These are phyloP conservation scores for Heliconius aoede DNA, from an alignment of 2,888 invertebrate species.

Conservation along the genomic window DNA sequence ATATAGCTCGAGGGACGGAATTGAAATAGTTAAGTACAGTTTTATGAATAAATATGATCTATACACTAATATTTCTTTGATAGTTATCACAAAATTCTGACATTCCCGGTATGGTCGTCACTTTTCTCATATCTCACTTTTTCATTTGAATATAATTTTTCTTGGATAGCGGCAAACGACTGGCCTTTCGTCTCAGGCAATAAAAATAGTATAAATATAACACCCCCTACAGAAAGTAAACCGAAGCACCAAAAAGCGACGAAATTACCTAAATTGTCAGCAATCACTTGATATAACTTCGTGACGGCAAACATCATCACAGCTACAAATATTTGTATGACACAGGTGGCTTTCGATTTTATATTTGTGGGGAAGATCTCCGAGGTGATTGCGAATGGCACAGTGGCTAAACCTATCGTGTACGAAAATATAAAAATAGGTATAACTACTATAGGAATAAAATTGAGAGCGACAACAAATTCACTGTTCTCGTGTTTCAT, in stretches of 20 bases:
- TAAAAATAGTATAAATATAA: conserved; percentile 77
- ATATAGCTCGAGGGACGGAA: conserved; percentile 26
- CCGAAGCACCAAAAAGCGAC: conserved; percentile 84
- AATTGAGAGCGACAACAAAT: conserved; percentile 74
- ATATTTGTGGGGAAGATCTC: conserved; percentile 86
- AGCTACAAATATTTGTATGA: conserved; percentile 85
- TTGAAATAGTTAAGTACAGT: conserved; percentile 48
- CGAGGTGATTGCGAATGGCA: conserved; percentile 85
- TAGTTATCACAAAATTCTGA: conserved; percentile 57
- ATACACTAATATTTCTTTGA: conserved; percentile 6
- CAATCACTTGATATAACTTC: conserved; percentile 82
- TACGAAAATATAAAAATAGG: conserved; percentile 85
- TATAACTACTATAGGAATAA: conserved; percentile 84
- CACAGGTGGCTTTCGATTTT: conserved; percentile 86
- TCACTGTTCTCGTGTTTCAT: conserved; percentile 76
- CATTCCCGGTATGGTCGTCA: conserved; percentile 65
- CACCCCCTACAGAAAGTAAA: conserved; percentile 76
- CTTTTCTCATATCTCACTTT: conserved; percentile 69
- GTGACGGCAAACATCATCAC: conserved; percentile 84
- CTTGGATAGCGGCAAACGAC: conserved; percentile 84
- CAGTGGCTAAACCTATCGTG: conserved; percentile 85
- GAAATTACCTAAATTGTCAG: conserved; percentile 77
- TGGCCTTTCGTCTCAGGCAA: conserved; percentile 86
- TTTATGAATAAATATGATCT: conserved; percentile 3
- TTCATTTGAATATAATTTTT: conserved; percentile 69